Conservation (phyloP, 2,888 invertebrate genomes). For the Leptinotarsa haldemani region DNA sequence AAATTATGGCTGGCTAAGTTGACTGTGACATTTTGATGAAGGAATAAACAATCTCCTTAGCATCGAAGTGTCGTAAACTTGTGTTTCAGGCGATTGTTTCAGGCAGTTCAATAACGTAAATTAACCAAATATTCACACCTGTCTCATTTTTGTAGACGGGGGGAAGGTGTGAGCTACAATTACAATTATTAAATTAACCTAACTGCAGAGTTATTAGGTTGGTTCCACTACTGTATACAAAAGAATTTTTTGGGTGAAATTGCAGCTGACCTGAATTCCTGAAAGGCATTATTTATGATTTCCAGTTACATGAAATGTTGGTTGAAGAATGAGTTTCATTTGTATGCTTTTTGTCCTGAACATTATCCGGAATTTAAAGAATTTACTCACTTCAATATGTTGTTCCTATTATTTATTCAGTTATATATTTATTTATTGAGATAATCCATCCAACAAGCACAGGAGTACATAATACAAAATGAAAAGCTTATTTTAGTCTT, state of each 20-base stretch:
- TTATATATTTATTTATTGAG: no score
- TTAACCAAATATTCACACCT: conserved; percentile 3
- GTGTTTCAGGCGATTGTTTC: not conserved
- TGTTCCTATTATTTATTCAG: no score
- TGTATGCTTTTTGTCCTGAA: no score
- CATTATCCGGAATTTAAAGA: no score
- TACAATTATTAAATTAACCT: not conserved
- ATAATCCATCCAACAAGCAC: no score
- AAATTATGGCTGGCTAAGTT: conserved; percentile 8
- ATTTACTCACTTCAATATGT: no score
- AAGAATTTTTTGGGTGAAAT: not conserved
- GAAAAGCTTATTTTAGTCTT: no score
- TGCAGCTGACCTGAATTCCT: not conserved
- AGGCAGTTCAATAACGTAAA: not conserved
- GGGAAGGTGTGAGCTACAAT: not conserved
- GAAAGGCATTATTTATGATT: not conserved
- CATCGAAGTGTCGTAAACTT: conserved; percentile 4
- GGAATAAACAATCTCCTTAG: conserved; percentile 1
- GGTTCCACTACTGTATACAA: not conserved
- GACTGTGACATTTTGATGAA: conserved; percentile 5
- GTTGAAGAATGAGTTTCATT: no score
- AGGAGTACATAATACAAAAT: no score
- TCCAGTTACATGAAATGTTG: not conserved
- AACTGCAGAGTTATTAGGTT: not conserved
- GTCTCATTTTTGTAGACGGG: not conserved